Base-by-base conservation (phyloP, 1,140 invertebrate genomes). In the Zophobas morio region DNA sequence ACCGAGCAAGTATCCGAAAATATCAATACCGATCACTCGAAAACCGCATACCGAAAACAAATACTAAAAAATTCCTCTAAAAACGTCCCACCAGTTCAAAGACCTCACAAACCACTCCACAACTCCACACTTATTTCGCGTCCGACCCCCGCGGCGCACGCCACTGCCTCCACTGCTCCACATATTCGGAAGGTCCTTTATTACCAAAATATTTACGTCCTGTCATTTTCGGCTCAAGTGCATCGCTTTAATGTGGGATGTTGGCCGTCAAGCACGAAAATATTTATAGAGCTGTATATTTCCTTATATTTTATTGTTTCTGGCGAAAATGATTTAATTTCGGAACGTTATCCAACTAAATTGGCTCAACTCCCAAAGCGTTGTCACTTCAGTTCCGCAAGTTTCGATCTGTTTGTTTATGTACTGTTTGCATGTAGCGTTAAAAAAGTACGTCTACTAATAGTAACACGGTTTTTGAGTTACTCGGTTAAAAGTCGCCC, bases 301-400 rank as follows among this genome's bases (percentile, higher is more conserved):
- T 36, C 34, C 5, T 6, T 35, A 36, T 60, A 34, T 39, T 60
- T 60, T 60, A 60, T 60, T 60, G 56, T 60, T 60, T 39, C 56
- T 60, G 34, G 37, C 56, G 35, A 60, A 60, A 60, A 60, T 60
- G 56, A 60, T 60, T 60, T 60, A 60, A 60, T 60, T 60, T 60
- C 56, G 35, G 56, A 36, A 60, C 56, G 56, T 60, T 60, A 39
- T 60, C 56, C 56, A 60, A 60, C 34, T 6, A 39, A 60, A 60
- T 60, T 60, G 56, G 56, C 56, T 36, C 34, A 39, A 60, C 1
- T 36, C 36, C 56, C 33, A 60, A 36, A 6, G 2, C 36, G 56
- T 60, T 35, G 20, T 57, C 54, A 60, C 35, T 35, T 57, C 1
- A 36, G 35, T 60, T 60, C 35, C 56, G 56, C 8, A 39, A 60